Base-by-base conservation (phyloP, 2,888 invertebrate genomes). In the Villa cingulata region DNA sequence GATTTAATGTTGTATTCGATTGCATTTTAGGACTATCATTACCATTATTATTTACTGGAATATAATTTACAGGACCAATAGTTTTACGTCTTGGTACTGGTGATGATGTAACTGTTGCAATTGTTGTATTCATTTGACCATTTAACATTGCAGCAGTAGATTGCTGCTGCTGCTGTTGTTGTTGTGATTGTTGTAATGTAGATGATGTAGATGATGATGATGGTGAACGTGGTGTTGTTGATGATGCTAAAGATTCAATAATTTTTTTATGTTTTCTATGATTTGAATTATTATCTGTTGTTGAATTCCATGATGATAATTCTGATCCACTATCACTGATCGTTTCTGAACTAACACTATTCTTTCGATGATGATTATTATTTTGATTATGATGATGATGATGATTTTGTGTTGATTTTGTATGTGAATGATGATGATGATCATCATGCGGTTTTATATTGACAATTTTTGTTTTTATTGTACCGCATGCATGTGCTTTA, bases 401-500 rank as follows among this genome's bases (percentile, higher is more conserved):
- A 51, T 48, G 51, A 37, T 39, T 46, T 14, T 19, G 59, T 18
- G 38, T 47, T 42, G 36, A 34, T 32, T 29, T 40, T 23, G 7
- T 4, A 40, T 27, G 15, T 45, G 50, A 43, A 37, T 49, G 43
- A 37, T 53, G 50, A 37, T 52, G 48, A 48, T 50, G 53, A 45
- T 52, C 52, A 41, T 53, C 51, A 43, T 53, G 51, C 19, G 48
- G 48, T 43, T 46, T 55, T 9, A 44, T 48, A 34, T 48, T 52
- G 16, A 53, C 46, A 43, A 57, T 44, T 42, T 60, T 62, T 4
- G 63, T 57, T 52, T 67, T 68, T 45, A 60, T 58, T 32, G 68
- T 67, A 43, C 85, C 85, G 56, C 80, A 77, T 14, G 83, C 86
- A 62, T 86, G 86, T 1, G 82, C 78, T 59, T 80, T 79, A 29